Percentiles rank a stretch among this genome's conserved stretches.
Evolutionary conservation across 2,113 vertebrate species (phyloP).

Genomic region (Oceanodroma tethys): DNA sequence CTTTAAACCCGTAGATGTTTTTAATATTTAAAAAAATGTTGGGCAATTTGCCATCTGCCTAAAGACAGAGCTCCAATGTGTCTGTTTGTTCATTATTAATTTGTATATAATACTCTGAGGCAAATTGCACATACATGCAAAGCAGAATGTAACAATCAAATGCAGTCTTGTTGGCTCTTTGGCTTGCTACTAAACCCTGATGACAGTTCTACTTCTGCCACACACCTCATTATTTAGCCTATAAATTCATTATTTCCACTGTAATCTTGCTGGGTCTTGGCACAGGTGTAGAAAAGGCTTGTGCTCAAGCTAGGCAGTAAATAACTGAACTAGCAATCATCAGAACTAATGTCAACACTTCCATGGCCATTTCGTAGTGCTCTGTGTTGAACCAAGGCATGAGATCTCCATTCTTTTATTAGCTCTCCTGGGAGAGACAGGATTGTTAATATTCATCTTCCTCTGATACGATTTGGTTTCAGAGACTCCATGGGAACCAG

Average conservation of each 20-base stretch:
- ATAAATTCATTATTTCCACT: not conserved
- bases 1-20: not conserved
- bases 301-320: not conserved
- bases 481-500: conserved; percentile 50
- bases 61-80: not conserved
- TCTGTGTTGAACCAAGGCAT: not conserved
- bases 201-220: not conserved
- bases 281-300: not conserved
- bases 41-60: not conserved
- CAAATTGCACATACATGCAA: not conserved
- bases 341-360: not conserved
- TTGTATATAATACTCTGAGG: not conserved
- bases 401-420: conserved; percentile 18
- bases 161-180: not conserved
- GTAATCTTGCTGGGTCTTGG: not conserved
- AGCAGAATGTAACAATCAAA: not conserved
- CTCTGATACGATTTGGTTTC: conserved; percentile 46
- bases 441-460: conserved; percentile 54
- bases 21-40: not conserved
- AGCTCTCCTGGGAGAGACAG: not conserved
- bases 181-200: not conserved
- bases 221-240: not conserved
- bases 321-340: not conserved
- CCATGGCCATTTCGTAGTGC: not conserved
- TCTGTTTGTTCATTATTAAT: not conserved